Evolutionary conservation across 2,888 invertebrate species (phyloP).

Genomic region (Andricus quercusramuli): DNA sequence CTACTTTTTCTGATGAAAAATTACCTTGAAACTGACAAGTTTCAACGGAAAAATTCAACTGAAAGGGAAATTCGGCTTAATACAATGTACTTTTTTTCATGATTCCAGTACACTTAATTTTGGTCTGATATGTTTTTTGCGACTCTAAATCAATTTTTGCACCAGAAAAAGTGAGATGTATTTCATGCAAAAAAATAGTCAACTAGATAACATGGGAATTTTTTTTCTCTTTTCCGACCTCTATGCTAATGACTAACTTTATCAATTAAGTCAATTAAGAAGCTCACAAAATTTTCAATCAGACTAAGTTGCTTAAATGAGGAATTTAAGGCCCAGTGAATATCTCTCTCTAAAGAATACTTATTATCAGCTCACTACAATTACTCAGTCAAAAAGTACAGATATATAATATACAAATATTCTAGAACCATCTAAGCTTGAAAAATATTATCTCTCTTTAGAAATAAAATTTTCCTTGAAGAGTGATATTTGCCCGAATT

Average conservation of each 20-base stretch:
- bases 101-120: background rate
- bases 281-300: slow-evolving; percentile 19
- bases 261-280: slow-evolving; percentile 5
- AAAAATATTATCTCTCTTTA: slow-evolving; percentile 25
- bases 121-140: background rate
- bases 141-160: background rate
- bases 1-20: background rate
- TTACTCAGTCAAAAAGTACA: background rate
- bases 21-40: background rate
- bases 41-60: background rate
- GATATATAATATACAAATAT: slow-evolving; percentile 10
- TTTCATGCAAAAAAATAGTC: background rate
- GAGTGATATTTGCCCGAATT: slow-evolving; percentile 21
- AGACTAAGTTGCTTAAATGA: background rate
- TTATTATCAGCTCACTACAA: background rate
- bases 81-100: background rate
- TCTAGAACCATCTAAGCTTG: background rate
- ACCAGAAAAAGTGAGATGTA: background rate
- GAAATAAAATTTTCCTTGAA: background rate
- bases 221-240: background rate
- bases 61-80: background rate
- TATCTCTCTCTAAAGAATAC: background rate
- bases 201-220: background rate
- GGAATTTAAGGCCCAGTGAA: slow-evolving; percentile 19
- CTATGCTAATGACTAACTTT: slow-evolving; percentile 18